A percentile compares a stretch with the other conserved stretches of the same genome.
Conservation (phyloP, 2,113 vertebrate species). For the Falcunculus frontatus region DNA sequence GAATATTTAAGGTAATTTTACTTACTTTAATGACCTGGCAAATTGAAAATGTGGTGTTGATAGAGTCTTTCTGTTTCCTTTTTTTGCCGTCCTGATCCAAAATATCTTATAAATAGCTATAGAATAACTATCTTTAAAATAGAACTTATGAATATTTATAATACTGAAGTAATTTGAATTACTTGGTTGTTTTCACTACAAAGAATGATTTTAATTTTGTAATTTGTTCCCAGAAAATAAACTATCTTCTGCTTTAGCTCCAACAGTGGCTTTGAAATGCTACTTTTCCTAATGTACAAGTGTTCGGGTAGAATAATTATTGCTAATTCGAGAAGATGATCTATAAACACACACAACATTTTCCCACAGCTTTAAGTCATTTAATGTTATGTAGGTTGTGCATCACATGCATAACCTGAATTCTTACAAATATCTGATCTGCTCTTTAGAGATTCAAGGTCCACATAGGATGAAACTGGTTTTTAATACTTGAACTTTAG, state of each 20-base stretch:
- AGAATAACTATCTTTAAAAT: neutral
- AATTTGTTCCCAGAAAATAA: neutral
- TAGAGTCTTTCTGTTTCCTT: neutral
- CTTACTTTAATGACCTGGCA: no score
- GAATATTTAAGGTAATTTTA: neutral
- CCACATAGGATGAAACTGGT: neutral
- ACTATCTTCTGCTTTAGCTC: neutral
- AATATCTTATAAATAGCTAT: neutral
- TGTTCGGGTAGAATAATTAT: neutral
- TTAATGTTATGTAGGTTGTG: neutral
- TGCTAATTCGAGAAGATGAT: neutral
- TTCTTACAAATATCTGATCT: neutral
- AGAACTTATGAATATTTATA: neutral
- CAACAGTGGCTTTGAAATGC: neutral
- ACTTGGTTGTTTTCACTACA: neutral
- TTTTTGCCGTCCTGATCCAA: neutral
- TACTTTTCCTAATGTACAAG: neutral
- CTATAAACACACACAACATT: neutral
- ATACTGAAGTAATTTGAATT: neutral
- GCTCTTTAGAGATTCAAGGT: neutral
- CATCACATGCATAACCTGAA: neutral
- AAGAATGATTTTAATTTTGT: neutral
- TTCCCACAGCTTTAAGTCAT: neutral
- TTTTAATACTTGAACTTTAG: neutral
- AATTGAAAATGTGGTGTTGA: neutral